Base-by-base conservation (phyloP, 2,113 vertebrate species). In the Melanerpes aurifrons region DNA sequence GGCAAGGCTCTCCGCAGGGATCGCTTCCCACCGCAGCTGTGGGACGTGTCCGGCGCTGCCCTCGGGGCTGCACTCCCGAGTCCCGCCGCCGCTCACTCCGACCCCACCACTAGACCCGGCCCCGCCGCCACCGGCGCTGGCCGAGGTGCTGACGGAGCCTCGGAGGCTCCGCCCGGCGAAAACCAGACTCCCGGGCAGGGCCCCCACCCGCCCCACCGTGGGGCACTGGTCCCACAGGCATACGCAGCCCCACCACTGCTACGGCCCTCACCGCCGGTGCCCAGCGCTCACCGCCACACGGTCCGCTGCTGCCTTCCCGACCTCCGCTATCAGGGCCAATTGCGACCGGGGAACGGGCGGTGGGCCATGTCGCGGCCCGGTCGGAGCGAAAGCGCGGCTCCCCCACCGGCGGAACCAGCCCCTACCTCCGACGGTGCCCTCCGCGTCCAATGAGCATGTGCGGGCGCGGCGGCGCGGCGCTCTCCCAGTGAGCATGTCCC, bases 381-480 rank as follows among this genome's bases (percentile, higher is more conserved):
- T 29, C 12, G 57, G 18, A 56, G 70, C 16, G 12, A 59, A 35
- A 72, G 45, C 58, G 19, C 69, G 16, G 73, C 26, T 80, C 32
- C 82, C 40, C 67, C 63, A 47, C 29, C 47, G 29, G 74, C 75
- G 31, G 26, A 90, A n/a, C 9, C 25, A 88, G 12, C 74, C 89
- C 83, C 78, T 79, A 92, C 78, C 83, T 85, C 82, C 28, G 50
- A 45, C 70, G 66, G 87, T 54, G 78, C 77, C 73, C 90, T 92
- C 78, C 53, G 82, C 78, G 56, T n/a, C 69, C 83, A 94, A 59
- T 88, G 96, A 96, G 96, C 95, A 96, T 96, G 94, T 91, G 96
- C 92, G 64, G 82, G 7, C 54, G 31, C 18, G 66, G 81, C 86
- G 76, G 76, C 37, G 80, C 31, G 45, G 21, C 8, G 87, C 57